Evolutionary conservation across 2,888 invertebrate genomes (phyloP).

Genomic region (Dolichopus griseipennis): DNA sequence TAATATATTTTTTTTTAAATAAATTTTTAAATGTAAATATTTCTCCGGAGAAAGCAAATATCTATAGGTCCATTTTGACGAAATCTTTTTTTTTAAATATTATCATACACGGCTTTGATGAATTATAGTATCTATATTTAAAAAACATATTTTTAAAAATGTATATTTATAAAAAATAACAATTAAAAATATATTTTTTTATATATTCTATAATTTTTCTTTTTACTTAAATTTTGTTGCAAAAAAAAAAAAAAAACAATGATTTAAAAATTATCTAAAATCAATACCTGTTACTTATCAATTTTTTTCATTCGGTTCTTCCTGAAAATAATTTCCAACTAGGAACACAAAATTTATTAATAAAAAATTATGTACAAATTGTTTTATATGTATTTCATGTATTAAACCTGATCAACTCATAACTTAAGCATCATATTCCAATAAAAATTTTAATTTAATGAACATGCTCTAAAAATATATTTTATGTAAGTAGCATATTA

Average conservation of each 20-base stretch:
- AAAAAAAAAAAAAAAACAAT: too few relatives aligned
- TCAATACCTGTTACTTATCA: constrained; percentile 3
- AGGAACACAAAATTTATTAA: neutral
- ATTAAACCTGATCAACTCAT: neutral
- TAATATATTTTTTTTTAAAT: neutral
- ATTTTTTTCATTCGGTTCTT: neutral
- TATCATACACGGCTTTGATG: neutral
- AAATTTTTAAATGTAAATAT: neutral
- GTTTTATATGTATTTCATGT: neutral
- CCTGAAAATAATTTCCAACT: constrained; percentile 6
- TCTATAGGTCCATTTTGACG: constrained; percentile 3
- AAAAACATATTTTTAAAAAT: constrained; percentile 1
- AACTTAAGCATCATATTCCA: neutral
- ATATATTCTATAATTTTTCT: neutral
- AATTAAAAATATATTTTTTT: neutral
- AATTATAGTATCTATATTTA: neutral
- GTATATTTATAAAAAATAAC: constrained; percentile 4
- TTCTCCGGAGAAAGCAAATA: constrained; percentile 6
- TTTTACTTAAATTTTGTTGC: too few relatives aligned
- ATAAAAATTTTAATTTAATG: too few relatives aligned
- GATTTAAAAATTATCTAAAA: neutral
- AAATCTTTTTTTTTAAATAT: neutral
- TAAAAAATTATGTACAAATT: neutral
- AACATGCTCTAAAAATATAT: too few relatives aligned
- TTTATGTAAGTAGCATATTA: too few relatives aligned